Evolutionary conservation across 1,140 invertebrate genomes (phyloP).

Genomic region (Helicoverpa armigera): DNA sequence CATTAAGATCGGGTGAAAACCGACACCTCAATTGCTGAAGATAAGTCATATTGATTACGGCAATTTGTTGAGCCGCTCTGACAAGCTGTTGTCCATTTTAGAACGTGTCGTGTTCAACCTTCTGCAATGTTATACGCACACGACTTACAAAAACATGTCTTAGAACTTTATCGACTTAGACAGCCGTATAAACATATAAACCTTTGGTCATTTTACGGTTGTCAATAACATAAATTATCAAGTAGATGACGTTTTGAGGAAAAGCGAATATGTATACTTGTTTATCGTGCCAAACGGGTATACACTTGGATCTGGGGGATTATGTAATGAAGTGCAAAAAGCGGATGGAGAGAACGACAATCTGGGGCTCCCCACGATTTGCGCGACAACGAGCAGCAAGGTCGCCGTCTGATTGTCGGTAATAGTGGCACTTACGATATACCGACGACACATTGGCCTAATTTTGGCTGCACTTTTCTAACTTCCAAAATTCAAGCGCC

Average conservation of each 20-base stretch:
- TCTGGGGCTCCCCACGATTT: conserved; percentile 81
- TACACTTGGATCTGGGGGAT: conserved; percentile 50
- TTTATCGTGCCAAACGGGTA: conserved; percentile 4
- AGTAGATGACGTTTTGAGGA: background rate
- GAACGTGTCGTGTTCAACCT: conserved; percentile 16
- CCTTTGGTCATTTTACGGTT: conserved; percentile 17
- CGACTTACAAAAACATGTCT: conserved; percentile 14
- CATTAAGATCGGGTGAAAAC: conserved; percentile 37
- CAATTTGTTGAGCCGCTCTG: conserved; percentile 41
- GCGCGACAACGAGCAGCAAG: conserved; percentile 83
- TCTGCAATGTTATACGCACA: conserved; percentile 31
- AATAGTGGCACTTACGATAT: conserved; percentile 80
- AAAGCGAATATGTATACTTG: conserved; percentile 7
- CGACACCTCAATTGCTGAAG: conserved; percentile 45
- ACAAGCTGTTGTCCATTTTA: conserved; percentile 35
- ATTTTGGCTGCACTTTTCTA: conserved; percentile 65
- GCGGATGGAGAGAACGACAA: conserved; percentile 84
- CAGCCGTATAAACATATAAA: conserved; percentile 34
- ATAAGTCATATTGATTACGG: conserved; percentile 49
- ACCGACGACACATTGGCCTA: conserved; percentile 74
- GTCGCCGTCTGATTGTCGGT: conserved; percentile 83
- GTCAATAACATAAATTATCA: conserved; percentile 8
- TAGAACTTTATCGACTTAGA: conserved; percentile 24
- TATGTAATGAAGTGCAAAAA: conserved; percentile 83
- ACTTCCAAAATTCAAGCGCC: background rate